Conservation (phyloP, 2,797 vertebrate species). For the Coilia nasus region DNA sequence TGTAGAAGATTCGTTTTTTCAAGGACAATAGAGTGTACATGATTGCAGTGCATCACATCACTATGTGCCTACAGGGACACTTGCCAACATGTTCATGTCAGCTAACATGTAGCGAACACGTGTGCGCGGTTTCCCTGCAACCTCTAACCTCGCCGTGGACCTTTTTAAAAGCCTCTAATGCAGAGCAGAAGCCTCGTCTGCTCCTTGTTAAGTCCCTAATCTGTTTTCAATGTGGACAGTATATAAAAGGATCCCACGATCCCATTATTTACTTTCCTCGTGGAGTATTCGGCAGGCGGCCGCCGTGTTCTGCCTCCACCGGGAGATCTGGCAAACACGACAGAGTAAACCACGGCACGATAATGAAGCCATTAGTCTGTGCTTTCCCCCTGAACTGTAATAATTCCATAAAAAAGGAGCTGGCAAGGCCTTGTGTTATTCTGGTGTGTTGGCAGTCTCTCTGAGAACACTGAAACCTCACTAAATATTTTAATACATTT, state of each 20-base stretch:
- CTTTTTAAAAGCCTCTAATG: slow-evolving; percentile 41
- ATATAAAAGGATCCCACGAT: slow-evolving; percentile 33
- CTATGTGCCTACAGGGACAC: slow-evolving; percentile 3
- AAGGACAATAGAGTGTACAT: background rate
- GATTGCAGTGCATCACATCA: background rate
- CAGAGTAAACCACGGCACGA: slow-evolving; percentile 24
- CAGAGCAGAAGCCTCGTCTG: slow-evolving; percentile 43
- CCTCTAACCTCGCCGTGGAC: slow-evolving; percentile 29
- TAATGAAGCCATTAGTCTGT: slow-evolving; percentile 43
- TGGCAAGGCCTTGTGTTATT: slow-evolving; percentile 5
- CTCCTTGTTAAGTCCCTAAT: slow-evolving; percentile 45
- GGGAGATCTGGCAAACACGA: slow-evolving; percentile 26
- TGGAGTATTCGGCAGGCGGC: slow-evolving; percentile 45
- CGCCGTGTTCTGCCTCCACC: slow-evolving; percentile 38
- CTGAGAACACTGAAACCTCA: slow-evolving; percentile 24
- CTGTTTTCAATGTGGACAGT: slow-evolving; percentile 47
- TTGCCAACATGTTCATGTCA: slow-evolving; percentile 33
- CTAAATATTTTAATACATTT: slow-evolving; percentile 25
- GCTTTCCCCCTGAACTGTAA: slow-evolving; percentile 29
- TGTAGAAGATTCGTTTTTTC: background rate
- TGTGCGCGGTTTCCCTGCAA: slow-evolving; percentile 15
- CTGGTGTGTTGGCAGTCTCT: slow-evolving; percentile 29
- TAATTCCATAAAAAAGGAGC: slow-evolving; percentile 27
- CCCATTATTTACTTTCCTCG: slow-evolving; percentile 24
- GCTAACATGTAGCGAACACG: slow-evolving; percentile 21